Base-by-base conservation (phyloP, 2,113 vertebrate genomes). In the Andinoacara biseriatus region DNA sequence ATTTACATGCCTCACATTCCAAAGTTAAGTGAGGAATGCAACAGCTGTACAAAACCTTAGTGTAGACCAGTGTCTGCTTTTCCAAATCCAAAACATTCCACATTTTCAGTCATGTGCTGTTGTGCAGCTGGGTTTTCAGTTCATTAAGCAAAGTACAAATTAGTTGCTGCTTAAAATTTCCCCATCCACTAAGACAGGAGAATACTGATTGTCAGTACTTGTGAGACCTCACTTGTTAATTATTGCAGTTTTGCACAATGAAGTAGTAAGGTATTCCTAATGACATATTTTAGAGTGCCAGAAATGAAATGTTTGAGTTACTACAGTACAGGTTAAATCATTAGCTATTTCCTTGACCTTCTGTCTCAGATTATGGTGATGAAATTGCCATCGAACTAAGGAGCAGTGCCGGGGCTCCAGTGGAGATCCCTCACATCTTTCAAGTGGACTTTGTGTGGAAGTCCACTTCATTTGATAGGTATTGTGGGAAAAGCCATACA, bases 401-500 rank as follows among this genome's bases (percentile, higher is more conserved):
- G 81, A 99, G 98, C 94, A 98, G 98, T 18, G 98, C 97, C 33
- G 98, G 98, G 2, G 98, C 98, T 0, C 98, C 98, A 0, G 98
- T 99, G 93, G 98, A 99, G 82, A 97, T 99, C 35, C 98, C 97
- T 0, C 98, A 99, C 89, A 99, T 99, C 94, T 99, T 99, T 95
- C 98, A 99, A 92, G 98, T 99, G 81, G 98, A 99, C 91, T 99
- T 99, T 85, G 98, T 99, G 1, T 99, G 98, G 98, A 99, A 99
- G 83, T 99, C 98, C 0, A 99, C 98, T 20, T 99, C 98, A 0
- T 99, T 99, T 87, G 98, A 99, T 94, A 97, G 98, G 98, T 99
- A 83, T 15, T 33, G 31, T 0, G 13, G 17, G 49, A 52, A 18
- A 72, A 72, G 52, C 18, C 13, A 4, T 31, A 2, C 1, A 72